These are phyloP conservation scores for Condylostylus longicornis DNA, from an alignment of 1,140 invertebrate species.

Conservation along the genomic window DNA sequence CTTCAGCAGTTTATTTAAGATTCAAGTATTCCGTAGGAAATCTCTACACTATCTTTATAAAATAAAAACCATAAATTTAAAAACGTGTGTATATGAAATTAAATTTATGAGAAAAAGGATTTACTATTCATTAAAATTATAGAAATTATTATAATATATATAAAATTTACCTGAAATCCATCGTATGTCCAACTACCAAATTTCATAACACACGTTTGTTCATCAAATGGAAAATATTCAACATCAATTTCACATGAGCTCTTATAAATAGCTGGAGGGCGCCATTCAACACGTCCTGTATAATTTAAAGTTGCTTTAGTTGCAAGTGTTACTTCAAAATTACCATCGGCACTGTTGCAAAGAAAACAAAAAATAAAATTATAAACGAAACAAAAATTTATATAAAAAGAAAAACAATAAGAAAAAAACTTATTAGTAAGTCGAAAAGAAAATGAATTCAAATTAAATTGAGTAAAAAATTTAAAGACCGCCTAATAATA, in stretches of 20 bases:
- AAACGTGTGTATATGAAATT: too few relatives aligned
- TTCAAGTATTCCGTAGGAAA: too few relatives aligned
- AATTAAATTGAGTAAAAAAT: background rate
- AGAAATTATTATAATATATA: too few relatives aligned
- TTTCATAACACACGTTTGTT: constrained; percentile 86
- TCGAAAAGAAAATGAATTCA: background rate
- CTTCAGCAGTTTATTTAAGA: too few relatives aligned
- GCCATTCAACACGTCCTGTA: constrained; percentile 87
- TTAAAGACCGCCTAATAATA: background rate
- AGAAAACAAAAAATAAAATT: constrained; percentile 2
- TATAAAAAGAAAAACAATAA: constrained; percentile 3
- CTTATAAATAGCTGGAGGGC: constrained; percentile 91
- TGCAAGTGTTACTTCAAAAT: constrained; percentile 91
- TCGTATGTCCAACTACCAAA: constrained; percentile 96
- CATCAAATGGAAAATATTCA: constrained; percentile 92
- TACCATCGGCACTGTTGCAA: constrained; percentile 74
- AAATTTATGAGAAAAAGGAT: too few relatives aligned
- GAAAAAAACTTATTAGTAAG: background rate
- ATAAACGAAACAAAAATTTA: background rate
- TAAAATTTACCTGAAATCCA: constrained; percentile 64
- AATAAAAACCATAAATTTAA: too few relatives aligned
- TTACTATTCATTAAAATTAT: too few relatives aligned
- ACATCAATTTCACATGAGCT: constrained; percentile 90
- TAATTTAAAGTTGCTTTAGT: constrained; percentile 86
- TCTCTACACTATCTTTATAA: too few relatives aligned